Evolutionary conservation across 2,797 vertebrate genomes (phyloP).

Genomic region (Pempheris klunzingeri): DNA sequence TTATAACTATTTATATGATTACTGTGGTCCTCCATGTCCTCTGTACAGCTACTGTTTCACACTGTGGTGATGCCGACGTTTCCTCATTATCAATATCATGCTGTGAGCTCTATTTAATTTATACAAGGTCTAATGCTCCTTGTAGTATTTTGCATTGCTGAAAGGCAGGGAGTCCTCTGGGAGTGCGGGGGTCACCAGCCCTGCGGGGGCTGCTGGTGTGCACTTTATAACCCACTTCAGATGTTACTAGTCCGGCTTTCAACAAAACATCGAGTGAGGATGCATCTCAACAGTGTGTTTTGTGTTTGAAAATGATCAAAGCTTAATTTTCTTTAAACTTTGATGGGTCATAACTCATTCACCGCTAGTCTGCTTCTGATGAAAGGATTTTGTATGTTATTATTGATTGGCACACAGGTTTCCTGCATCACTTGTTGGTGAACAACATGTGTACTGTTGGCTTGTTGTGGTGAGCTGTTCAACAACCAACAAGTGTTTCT

Average conservation of each 20-base stretch:
- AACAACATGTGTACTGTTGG: neutral
- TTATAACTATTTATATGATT: neutral
- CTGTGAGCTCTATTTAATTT: conserved; percentile 30
- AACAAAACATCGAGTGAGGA: conserved; percentile 24
- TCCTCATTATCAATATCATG: conserved; percentile 26
- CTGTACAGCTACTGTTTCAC: neutral
- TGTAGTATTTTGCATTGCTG: conserved; percentile 31
- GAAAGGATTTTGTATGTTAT: conserved; percentile 59
- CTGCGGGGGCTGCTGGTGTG: neutral
- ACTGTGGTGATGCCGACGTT: neutral
- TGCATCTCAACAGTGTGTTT: conserved; percentile 2
- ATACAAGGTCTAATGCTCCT: conserved; percentile 30
- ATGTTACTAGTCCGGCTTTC: conserved; percentile 12
- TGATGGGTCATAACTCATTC: conserved; percentile 30
- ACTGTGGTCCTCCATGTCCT: conserved; percentile 1
- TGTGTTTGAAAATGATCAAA: conserved; percentile 61
- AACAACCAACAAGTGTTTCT: conserved; percentile 6
- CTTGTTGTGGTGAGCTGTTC: conserved; percentile 35
- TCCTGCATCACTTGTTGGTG: conserved; percentile 36
- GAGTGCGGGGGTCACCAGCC: conserved; percentile 17
- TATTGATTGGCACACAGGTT: conserved; percentile 53
- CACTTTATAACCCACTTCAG: conserved; percentile 45
- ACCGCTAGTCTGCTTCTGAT: conserved; percentile 24
- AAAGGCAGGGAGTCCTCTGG: conserved; percentile 1
- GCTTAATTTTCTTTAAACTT: conserved; percentile 9